phyloP scores from a whole-genome alignment of 2,797 vertebrate genomes.

The Pampus argenteus region DNA sequence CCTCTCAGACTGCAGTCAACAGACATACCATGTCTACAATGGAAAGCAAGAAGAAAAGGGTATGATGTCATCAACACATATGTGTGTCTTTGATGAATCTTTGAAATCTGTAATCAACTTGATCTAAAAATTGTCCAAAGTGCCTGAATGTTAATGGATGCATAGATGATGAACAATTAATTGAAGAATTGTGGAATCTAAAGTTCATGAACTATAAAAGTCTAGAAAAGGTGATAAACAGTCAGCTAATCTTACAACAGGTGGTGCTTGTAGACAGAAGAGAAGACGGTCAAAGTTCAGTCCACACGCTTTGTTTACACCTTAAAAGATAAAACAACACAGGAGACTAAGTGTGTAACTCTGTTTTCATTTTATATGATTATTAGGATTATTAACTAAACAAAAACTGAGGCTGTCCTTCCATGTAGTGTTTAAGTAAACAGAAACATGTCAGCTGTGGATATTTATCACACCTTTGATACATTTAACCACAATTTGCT shows the following conservation, averaged over 20 bases:
- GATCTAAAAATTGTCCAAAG: background rate
- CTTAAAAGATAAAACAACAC: background rate
- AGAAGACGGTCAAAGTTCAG: background rate
- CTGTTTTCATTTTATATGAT: no score
- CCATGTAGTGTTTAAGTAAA: no score
- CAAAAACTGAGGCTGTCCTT: no score
- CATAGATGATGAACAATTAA: no score
- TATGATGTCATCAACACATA: background rate
- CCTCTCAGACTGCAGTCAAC: no score
- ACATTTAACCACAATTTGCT: background rate
- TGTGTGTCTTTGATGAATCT: background rate
- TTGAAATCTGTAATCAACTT: background rate
- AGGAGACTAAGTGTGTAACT: no score
- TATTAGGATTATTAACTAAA: no score
- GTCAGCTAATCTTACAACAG: background rate
- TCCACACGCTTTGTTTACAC: background rate
- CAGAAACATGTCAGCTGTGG: background rate
- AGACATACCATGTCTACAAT: background rate
- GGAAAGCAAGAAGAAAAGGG: slow-evolving; percentile 36
- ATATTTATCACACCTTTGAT: background rate
- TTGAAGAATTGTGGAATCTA: background rate
- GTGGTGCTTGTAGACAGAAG: background rate
- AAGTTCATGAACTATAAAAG: background rate
- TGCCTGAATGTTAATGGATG: background rate
- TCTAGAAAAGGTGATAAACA: background rate